Percentiles rank a stretch among this genome's conserved stretches.
phyloP scores from a whole-genome alignment of 2,888 invertebrate genomes.

The Hybos culiciformis region DNA sequence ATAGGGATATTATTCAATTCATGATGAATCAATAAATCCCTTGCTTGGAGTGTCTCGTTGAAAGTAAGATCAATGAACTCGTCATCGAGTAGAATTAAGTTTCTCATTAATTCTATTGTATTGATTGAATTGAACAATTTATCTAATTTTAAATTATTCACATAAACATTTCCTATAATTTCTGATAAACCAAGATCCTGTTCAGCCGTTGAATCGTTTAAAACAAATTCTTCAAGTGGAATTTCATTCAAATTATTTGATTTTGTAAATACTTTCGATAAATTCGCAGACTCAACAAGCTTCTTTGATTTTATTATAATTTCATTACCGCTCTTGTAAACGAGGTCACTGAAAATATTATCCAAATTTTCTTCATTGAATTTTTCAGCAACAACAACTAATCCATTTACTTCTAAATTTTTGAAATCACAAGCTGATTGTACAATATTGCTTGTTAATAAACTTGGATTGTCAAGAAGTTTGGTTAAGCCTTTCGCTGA shows the following conservation, averaged over 20 bases:
- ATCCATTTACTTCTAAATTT: constrained; percentile 39
- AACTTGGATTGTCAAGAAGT: constrained; percentile 36
- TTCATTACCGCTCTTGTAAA: constrained; percentile 32
- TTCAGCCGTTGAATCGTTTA: constrained; percentile 36
- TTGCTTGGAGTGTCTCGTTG: constrained; percentile 16
- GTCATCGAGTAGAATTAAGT: constrained; percentile 32
- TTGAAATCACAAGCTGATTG: constrained; percentile 37
- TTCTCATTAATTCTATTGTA: constrained; percentile 32
- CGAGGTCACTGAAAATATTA: constrained; percentile 35
- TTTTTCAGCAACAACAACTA: constrained; percentile 34
- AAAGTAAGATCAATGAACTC: constrained; percentile 36
- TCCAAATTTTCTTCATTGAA: constrained; percentile 33
- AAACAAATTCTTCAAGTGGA: constrained; percentile 36
- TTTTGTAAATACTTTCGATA: constrained; percentile 38
- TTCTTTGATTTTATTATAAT: constrained; percentile 34
- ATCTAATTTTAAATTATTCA: constrained; percentile 34
- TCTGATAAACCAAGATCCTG: constrained; percentile 35
- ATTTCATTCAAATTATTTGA: constrained; percentile 37
- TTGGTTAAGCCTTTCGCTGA: constrained; percentile 34
- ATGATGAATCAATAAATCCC: constrained; percentile 26
- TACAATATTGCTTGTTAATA: constrained; percentile 34
- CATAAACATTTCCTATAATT: constrained; percentile 34
- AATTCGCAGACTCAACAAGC: too few species aligned
- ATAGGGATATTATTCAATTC: constrained; percentile 31
- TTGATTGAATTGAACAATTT: constrained; percentile 36